Conservation (phyloP, 2,888 invertebrate species). For the Oscheius myriophilus region DNA sequence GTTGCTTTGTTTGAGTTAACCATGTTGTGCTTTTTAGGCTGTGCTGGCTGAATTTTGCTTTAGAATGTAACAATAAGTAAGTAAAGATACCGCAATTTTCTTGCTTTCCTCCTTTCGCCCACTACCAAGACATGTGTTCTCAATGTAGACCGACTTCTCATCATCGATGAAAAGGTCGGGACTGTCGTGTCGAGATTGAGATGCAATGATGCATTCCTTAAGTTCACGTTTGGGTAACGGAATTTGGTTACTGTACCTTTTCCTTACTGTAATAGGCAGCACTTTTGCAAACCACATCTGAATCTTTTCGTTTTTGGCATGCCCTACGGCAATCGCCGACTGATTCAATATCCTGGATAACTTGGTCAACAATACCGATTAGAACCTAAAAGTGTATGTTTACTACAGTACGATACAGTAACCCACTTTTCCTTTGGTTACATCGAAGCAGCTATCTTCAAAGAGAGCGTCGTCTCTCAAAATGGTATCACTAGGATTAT, state of each 20-base stretch:
- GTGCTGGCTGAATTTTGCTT: too few relatives aligned
- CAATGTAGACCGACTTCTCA: slow-evolving; percentile 55
- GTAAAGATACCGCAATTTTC: slow-evolving; percentile 18
- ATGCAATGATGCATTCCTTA: slow-evolving; percentile 60
- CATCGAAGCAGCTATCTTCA: slow-evolving; percentile 20
- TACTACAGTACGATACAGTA: neutral
- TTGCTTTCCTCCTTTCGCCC: slow-evolving; percentile 30
- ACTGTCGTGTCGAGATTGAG: slow-evolving; percentile 51
- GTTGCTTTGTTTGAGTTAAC: neutral
- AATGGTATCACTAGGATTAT: slow-evolving; percentile 29
- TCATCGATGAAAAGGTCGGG: slow-evolving; percentile 60
- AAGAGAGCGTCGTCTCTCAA: slow-evolving; percentile 24
- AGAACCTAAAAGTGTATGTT: slow-evolving; percentile 36
- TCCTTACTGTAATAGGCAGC: slow-evolving; percentile 61
- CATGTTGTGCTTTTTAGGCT: neutral
- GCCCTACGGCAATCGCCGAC: slow-evolving; percentile 47
- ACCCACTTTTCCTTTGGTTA: slow-evolving; percentile 24
- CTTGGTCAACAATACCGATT: slow-evolving; percentile 60
- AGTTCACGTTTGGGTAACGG: neutral
- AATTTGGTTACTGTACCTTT: slow-evolving; percentile 34
- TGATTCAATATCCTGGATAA: slow-evolving; percentile 50
- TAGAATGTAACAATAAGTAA: neutral
- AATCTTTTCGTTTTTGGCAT: slow-evolving; percentile 44
- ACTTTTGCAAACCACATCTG: slow-evolving; percentile 53
- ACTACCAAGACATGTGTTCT: slow-evolving; percentile 48